Base-by-base conservation (phyloP, 2,888 invertebrate species). In the Ochropleura leucogaster region DNA sequence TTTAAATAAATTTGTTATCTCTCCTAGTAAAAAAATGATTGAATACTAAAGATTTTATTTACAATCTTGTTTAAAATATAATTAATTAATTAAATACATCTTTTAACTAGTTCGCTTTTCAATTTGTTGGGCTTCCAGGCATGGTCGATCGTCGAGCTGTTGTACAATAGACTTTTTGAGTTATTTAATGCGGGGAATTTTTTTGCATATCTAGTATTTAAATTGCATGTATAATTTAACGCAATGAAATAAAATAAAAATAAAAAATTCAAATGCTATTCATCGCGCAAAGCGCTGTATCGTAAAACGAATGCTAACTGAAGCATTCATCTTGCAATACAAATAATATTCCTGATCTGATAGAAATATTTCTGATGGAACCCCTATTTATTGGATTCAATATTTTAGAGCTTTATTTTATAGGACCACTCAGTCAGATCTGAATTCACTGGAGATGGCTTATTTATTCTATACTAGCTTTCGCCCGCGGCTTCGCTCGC, bases 331-430 rank as follows among this genome's bases (percentile, higher is more conserved):
- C 59, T 53, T 18, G 18, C 57, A 59, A 55, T 40, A 71, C 49
- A 60, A 73, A 79, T 67, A 67, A 62, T 44, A 44, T 44, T 62
- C 12, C 42, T 44, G 44, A 62, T 62, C n/a, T 44, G 12, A n/a
- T 62, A 44, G 62, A 8, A 44, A 62, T 68, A 70, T 66, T 72
- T 72, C 47, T 59, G n/a, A 72, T 60, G 55, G 12, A 71, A 16
- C 6, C 10, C 18, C 12, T 62, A 60, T 83, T 68, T 79, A 77
- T 74, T 72, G 62, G 71, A 64, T 42, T 55, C 72, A 68, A 85
- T 79, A 78, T 85, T 62, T 79, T 46, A 57, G 40, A 44, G 40
- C 12, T 47, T 18, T 44, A 40, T n/a, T 67, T 66, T 66, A 63
- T 63, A 49, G 14, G n/a, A 46, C 3, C 42, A 59, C 44, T 74